Evolutionary conservation across 2,113 vertebrate genomes (phyloP).

Genomic region (Nothoprocta pentlandii): DNA sequence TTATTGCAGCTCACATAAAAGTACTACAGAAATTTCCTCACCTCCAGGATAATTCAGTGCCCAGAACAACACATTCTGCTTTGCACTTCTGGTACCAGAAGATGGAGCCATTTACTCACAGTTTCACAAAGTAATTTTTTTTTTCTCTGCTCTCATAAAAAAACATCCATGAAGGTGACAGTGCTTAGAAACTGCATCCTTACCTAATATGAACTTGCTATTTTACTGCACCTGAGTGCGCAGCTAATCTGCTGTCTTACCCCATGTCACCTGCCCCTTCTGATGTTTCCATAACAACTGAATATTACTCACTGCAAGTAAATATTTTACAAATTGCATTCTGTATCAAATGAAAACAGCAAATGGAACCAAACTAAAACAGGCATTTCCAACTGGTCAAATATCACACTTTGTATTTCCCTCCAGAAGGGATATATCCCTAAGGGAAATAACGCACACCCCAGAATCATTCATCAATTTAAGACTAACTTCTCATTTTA

Average conservation of each 20-base stretch:
- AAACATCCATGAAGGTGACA: neutral
- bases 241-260: neutral
- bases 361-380: neutral
- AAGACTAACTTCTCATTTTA: neutral
- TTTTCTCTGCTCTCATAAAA: accelerated
- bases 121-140: neutral
- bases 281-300: conserved; percentile 45
- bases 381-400: neutral
- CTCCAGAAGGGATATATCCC: neutral
- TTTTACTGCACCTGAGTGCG: neutral
- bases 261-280: conserved; percentile 19
- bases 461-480: neutral
- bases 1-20: neutral
- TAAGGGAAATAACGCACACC: neutral
- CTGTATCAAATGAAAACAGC: neutral
- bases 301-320: conserved; percentile 31
- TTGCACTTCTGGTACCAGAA: conserved; percentile 14
- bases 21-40: neutral
- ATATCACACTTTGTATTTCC: neutral
- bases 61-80: neutral
- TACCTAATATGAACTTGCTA: conserved; percentile 49
- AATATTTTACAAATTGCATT: conserved; percentile 3
- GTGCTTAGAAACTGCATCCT: conserved; percentile 16
- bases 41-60: neutral
- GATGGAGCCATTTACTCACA: conserved; percentile 60